Percentiles rank a stretch among this genome's conserved stretches.
Conservation (phyloP, 1,140 invertebrate species). For the Brachionus rotundiformis region DNA sequence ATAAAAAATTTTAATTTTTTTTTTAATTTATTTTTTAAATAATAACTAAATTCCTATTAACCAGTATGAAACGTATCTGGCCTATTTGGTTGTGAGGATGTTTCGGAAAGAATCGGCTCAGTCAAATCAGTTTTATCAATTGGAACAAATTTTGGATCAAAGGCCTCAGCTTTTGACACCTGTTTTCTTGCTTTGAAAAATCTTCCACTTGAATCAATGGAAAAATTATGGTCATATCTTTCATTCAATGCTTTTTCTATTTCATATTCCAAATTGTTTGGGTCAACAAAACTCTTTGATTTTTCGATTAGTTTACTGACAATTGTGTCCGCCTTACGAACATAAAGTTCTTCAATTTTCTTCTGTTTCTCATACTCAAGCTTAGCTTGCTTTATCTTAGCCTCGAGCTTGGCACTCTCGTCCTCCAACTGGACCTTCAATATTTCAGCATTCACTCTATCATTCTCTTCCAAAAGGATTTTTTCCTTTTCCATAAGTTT, state of each 20-base stretch:
- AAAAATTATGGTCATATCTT: slow-evolving; percentile 47
- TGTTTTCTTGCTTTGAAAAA: slow-evolving; percentile 19
- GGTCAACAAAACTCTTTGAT: slow-evolving; percentile 22
- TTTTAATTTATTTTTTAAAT: background rate
- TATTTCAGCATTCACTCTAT: background rate
- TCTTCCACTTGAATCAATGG: slow-evolving; percentile 31
- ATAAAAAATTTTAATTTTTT: background rate
- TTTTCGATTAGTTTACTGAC: slow-evolving; percentile 23
- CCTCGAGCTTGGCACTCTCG: background rate
- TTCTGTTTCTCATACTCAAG: background rate
- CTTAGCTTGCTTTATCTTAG: slow-evolving; percentile 15
- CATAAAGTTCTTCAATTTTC: slow-evolving; percentile 14
- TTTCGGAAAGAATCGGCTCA: background rate
- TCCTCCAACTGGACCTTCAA: background rate
- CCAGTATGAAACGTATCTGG: background rate
- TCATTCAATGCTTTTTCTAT: slow-evolving; percentile 47
- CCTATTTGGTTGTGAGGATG: background rate
- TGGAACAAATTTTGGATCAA: slow-evolving; percentile 43
- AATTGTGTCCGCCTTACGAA: background rate
- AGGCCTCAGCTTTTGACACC: background rate
- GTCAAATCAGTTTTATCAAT: background rate
- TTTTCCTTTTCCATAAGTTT: slow-evolving; percentile 13
- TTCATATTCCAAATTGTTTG: slow-evolving; percentile 50
- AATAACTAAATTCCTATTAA: background rate
- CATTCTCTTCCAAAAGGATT: background rate